phyloP scores from a whole-genome alignment of 1,140 invertebrate genomes.

The Drosophila tropicalis region DNA sequence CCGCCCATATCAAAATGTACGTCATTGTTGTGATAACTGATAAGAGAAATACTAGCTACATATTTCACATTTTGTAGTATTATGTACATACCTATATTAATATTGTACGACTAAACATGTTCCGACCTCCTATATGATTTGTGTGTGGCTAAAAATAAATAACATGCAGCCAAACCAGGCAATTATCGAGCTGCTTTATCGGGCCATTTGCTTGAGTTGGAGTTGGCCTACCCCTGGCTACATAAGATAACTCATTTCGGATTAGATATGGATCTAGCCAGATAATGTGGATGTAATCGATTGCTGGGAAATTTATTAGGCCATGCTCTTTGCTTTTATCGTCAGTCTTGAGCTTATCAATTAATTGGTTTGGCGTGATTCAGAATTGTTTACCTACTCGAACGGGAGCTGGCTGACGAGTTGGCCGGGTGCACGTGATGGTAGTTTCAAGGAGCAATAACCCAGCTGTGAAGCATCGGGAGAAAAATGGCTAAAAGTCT shows the following conservation, averaged over 20 bases:
- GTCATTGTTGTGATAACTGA: constrained; percentile 44
- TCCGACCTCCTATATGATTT: too few species aligned
- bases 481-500: too few species aligned
- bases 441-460: background rate
- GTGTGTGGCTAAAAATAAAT: constrained; percentile 8
- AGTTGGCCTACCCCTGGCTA: constrained; percentile 29
- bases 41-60: background rate
- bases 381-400: constrained; percentile 15
- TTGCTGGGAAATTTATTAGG: constrained; percentile 33
- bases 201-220: constrained; percentile 25
- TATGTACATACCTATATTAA: constrained; percentile 1
- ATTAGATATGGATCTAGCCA: constrained; percentile 42
- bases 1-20: constrained; percentile 20
- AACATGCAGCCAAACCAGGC: constrained; percentile 28
- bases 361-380: constrained; percentile 49
- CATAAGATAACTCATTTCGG: constrained; percentile 38
- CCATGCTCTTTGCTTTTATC: constrained; percentile 23
- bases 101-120: too few species aligned
- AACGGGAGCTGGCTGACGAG: constrained; percentile 17
- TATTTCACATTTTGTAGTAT: background rate
- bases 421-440: constrained; percentile 14
- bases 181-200: constrained; percentile 43
- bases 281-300: constrained; percentile 37
- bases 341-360: constrained; percentile 38
- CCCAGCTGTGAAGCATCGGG: too few species aligned